Evolutionary conservation across 1,140 invertebrate genomes (phyloP), one percentile per base, ranked within the genome.

Genomic region (Oreohelix idahoensis): DNA sequence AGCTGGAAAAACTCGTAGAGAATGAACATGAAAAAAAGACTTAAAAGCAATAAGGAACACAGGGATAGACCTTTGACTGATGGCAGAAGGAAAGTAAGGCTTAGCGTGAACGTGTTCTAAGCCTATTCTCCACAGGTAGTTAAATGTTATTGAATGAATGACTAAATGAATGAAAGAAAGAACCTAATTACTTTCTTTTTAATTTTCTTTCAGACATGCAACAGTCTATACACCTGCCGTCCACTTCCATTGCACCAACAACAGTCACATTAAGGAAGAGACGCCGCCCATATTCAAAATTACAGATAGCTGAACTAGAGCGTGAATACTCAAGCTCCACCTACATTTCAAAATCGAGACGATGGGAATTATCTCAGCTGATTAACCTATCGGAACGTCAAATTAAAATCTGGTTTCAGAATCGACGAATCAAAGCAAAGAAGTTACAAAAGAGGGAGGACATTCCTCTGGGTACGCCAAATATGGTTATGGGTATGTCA

Each of bases 321-420:
- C 93, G 97, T 29, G 97, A 99, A 92, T 99, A 99, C 90, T 96
- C 97, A 89, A 96, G 97, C 49, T 99, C 98, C 92, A 99, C 98
- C 90, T 99, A 99, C 92, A 95, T 99, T 0, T 98, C 97, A 78
- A 94, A 98, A 10, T 98, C 97, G 0, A 97, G 99, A 91, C 93
- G 98, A 75, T 98, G 97, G 71, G 97, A 99, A 92, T 98, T 99
- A 84, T 98, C 98, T 0, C 95, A 97, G 36, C 95, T 96, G 1
- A 94, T 99, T 10, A 96, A 97, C 87, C 93, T 99, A 0, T 98
- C 96, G 82, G 98, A 99, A 93, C 97, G 98, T 0, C 97, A 98
- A 94, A 96, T 96, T 81, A 93, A 93, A 94, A 99, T 99, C 85
- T 99, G 98, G 98, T 99, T 99, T 91, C 98, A 99, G 94, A 99